These are phyloP conservation scores for Loxodonta africana DNA, from an alignment of 2,113 vertebrate genomes.

Conservation along the genomic window DNA sequence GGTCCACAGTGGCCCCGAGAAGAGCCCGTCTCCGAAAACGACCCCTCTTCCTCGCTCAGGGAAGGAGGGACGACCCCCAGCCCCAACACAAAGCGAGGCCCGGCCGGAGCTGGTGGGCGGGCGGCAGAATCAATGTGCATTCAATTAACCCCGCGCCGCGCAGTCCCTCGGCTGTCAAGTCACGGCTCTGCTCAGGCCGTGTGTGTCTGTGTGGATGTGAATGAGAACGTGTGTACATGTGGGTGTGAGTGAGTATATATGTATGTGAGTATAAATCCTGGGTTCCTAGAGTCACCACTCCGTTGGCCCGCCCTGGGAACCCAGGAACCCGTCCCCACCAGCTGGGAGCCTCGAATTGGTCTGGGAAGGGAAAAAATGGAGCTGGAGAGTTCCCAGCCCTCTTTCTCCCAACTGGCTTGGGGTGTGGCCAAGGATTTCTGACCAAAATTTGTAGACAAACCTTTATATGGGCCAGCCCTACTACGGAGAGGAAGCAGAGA, in stretches of 20 bases:
- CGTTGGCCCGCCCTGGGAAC: neutral
- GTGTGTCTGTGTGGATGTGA: neutral
- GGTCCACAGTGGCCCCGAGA: neutral
- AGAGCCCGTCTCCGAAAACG: neutral
- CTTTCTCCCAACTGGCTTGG: neutral
- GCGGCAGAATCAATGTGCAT: constrained; percentile 82
- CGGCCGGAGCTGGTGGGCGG: constrained; percentile 47
- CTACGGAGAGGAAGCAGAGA: neutral
- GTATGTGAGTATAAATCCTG: neutral
- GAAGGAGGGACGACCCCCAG: neutral
- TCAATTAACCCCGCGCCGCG: constrained; percentile 82
- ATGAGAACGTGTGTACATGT: neutral
- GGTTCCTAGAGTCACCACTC: neutral
- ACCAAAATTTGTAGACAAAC: neutral
- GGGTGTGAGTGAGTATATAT: neutral
- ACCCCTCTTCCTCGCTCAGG: neutral
- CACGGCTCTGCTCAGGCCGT: neutral
- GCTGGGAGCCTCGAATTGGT: neutral
- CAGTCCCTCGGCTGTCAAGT: constrained; percentile 72
- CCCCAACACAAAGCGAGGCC: constrained; percentile 76
- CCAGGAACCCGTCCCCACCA: neutral
- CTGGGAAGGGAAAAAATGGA: neutral
- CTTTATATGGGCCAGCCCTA: neutral
- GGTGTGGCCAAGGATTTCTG: neutral
- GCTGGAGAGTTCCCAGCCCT: neutral